These are phyloP conservation scores for Ectobius pallidus DNA, from an alignment of 2,888 invertebrate genomes.

Conservation along the genomic window DNA sequence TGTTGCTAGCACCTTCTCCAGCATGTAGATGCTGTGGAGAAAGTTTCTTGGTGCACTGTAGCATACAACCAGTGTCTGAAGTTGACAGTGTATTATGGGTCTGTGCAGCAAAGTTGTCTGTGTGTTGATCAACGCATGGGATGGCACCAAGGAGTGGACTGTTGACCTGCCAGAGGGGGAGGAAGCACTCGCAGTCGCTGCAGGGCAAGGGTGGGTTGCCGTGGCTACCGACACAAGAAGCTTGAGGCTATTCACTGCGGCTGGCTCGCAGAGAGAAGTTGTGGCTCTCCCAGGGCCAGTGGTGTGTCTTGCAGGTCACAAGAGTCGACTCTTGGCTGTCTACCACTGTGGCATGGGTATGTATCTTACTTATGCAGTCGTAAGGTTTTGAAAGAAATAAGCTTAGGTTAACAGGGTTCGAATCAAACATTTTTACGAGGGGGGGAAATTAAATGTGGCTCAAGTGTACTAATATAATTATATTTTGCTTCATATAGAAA, in stretches of 20 bases:
- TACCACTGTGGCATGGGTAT: conserved; percentile 67
- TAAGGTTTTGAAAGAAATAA: no score
- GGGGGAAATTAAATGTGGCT: no score
- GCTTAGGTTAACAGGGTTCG: no score
- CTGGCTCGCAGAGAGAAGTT: conserved; percentile 85
- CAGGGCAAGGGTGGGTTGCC: conserved; percentile 77
- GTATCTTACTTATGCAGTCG: no score
- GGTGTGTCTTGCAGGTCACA: conserved; percentile 69
- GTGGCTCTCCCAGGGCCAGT: conserved; percentile 75
- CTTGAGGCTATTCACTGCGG: conserved; percentile 81
- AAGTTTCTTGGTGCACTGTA: no score
- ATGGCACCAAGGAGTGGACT: conserved; percentile 79
- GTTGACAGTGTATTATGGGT: no score
- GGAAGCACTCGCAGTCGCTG: conserved; percentile 70
- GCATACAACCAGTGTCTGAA: no score
- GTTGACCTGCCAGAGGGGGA: conserved; percentile 78
- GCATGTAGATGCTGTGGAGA: no score
- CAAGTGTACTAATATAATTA: no score
- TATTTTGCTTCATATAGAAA: no score
- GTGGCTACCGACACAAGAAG: conserved; percentile 76
- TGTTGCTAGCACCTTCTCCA: no score
- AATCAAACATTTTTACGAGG: no score
- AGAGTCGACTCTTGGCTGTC: conserved; percentile 66
- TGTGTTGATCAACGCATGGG: conserved; percentile 47
- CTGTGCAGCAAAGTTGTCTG: conserved; percentile 44